A percentile compares a stretch with the other conserved stretches of the same genome.
Conservation (phyloP, 1,140 invertebrate genomes). For the Stegodyphus dumicola region DNA sequence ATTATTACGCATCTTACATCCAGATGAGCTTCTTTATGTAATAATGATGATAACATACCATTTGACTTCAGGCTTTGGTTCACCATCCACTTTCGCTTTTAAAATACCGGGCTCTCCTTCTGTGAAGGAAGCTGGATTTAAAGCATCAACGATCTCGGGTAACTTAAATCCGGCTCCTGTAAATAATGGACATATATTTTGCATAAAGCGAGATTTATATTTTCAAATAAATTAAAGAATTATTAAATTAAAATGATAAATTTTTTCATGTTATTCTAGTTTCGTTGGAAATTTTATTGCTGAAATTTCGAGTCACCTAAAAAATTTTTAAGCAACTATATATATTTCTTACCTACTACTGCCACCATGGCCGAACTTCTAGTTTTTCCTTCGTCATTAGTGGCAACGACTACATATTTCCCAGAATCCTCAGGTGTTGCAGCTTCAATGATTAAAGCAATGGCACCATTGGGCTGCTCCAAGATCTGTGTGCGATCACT, state of each 20-base stretch:
- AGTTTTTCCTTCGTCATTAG: slow-evolving; percentile 69
- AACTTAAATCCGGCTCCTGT: slow-evolving; percentile 32
- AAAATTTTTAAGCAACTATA: neutral
- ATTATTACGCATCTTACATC: too few species aligned
- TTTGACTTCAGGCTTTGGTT: slow-evolving; percentile 72
- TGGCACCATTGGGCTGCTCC: slow-evolving; percentile 65
- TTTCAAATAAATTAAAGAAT: too few species aligned
- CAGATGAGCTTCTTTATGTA: too few species aligned
- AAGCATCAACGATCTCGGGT: slow-evolving; percentile 68
- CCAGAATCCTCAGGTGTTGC: slow-evolving; percentile 68
- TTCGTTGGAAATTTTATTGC: too few species aligned
- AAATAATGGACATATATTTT: neutral
- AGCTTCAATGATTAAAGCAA: slow-evolving; percentile 69
- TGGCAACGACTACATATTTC: slow-evolving; percentile 67
- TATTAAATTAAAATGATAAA: too few species aligned
- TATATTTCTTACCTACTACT: slow-evolving; percentile 63
- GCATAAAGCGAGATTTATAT: too few species aligned
- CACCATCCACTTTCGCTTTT: slow-evolving; percentile 82
- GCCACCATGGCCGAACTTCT: slow-evolving; percentile 66
- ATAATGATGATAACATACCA: slow-evolving; percentile 66
- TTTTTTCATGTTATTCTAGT: too few species aligned
- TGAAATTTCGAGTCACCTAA: too few species aligned
- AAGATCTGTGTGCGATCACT: slow-evolving; percentile 63
- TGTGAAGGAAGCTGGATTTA: slow-evolving; percentile 78
- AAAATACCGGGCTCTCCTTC: slow-evolving; percentile 83